Conservation (phyloP, 2,797 vertebrate genomes). For the Smutsia gigantea region DNA sequence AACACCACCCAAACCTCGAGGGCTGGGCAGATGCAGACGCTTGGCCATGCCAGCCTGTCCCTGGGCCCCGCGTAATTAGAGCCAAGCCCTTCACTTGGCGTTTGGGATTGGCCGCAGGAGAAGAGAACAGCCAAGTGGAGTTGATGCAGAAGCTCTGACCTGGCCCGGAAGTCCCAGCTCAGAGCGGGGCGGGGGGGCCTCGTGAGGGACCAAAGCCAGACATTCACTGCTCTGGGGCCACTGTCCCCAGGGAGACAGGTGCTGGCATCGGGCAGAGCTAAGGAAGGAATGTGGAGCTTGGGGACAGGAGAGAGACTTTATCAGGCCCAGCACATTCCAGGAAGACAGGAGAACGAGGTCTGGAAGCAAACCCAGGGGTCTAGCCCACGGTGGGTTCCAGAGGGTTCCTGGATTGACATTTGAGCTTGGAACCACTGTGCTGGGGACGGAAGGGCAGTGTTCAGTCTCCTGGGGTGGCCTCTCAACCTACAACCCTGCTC, state of each 20-base stretch:
- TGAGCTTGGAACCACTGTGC: not conserved
- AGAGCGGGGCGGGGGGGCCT: not conserved
- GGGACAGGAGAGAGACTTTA: not conserved
- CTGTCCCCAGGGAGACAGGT: slow-evolving; percentile 56
- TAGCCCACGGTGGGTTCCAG: not conserved
- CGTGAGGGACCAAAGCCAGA: not conserved
- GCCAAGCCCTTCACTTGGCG: not conserved
- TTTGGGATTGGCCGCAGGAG: not conserved
- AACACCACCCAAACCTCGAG: not conserved
- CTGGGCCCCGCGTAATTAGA: not conserved
- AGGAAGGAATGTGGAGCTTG: slow-evolving; percentile 19
- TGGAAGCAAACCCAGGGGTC: not conserved
- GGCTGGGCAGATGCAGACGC: not conserved
- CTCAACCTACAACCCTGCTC: not conserved
- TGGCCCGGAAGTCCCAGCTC: not conserved
- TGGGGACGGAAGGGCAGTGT: fast-evolving
- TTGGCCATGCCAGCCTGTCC: slow-evolving; percentile 37
- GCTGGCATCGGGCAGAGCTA: not conserved
- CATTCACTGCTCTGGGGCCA: not conserved
- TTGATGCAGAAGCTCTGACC: not conserved
- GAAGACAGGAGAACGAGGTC: not conserved
- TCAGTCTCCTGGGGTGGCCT: not conserved
- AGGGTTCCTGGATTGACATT: not conserved
- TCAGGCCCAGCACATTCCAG: not conserved
- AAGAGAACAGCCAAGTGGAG: not conserved